Evolutionary conservation across 2,113 vertebrate genomes (phyloP), one percentile per base, ranked within the genome.

Genomic region (Rutilus rutilus): DNA sequence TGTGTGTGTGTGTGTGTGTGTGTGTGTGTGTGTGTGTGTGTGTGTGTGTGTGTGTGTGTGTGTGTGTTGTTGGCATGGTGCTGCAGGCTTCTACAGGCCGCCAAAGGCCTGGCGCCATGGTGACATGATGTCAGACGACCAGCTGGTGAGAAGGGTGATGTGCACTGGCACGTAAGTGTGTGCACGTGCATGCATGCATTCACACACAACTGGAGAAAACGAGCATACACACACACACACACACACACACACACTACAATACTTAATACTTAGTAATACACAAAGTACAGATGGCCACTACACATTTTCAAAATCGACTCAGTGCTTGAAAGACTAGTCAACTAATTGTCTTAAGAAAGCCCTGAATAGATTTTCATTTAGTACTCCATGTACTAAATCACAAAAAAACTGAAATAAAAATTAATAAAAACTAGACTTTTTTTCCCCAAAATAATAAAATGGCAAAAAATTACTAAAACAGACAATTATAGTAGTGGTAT

Each of bases 51-150:
- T n/a, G 39, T 42, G 7, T 42, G 39, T 42, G 84, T 57, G 74
- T 73, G 42, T 11, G 81, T 9, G 67, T 45, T 71, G 30, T 59
- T 79, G 76, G 62, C 62, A 85, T 47, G 17, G 57, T n/a, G 23
- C 52, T 82, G 59, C 57, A 74, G 86, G 75, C 82, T 78, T 50
- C 81, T 65, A 84, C 78, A 6, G 39, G 47, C 86, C 78, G 83
- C 86, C 83, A 87, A 89, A 89, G 65, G 88, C 84, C 83, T 87
- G 84, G 88, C 85, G 82, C 87, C 78, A 75, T 50, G 71, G 47
- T 75, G 85, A 81, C 85, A 85, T 88, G 85, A 88, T 88, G 89
- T 90, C 89, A 88, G 87, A 77, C 86, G 12, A 84, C 87, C 89
- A 90, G 89, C 82, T 88, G 89, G 85, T 86, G 78, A 90, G 76